Evolutionary conservation across 2,113 vertebrate genomes (phyloP).

Genomic region (Dipodomys ordii): DNA sequence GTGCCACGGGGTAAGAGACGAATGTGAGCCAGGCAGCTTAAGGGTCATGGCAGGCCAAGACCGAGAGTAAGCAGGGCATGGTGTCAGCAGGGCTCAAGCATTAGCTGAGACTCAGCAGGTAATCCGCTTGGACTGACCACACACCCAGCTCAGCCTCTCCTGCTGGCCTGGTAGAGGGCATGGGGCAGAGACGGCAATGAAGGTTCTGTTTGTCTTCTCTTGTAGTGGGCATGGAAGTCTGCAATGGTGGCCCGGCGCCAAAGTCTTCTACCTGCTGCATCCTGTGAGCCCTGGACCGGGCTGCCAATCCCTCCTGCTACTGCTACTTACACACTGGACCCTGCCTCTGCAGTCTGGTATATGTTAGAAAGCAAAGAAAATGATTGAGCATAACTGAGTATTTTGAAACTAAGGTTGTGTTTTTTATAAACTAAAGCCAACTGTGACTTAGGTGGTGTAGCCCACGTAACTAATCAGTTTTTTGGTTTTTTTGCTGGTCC

Average conservation of each 20-base stretch:
- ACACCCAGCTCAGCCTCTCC: neutral
- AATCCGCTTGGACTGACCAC: neutral
- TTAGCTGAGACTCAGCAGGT: neutral
- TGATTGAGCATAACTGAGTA: neutral
- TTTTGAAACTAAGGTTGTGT: neutral
- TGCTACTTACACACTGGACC: neutral
- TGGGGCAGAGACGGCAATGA: rapidly evolving
- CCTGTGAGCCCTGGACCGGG: slow-evolving; percentile 73
- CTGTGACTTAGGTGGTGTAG: neutral
- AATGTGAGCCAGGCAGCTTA: neutral
- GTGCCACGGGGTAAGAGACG: neutral
- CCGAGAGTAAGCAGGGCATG: neutral
- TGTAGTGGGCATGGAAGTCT: slow-evolving; percentile 79
- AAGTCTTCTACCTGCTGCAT: slow-evolving; percentile 87
- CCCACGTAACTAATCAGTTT: neutral
- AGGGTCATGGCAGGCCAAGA: neutral
- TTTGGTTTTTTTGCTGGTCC: too few species aligned
- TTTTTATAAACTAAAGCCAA: slow-evolving; percentile 63
- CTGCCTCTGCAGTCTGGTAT: neutral
- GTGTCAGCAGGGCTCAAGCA: neutral
- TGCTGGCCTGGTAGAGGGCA: neutral
- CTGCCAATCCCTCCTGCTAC: neutral
- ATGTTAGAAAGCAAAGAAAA: neutral
- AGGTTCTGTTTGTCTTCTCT: neutral
- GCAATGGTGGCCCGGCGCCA: slow-evolving; percentile 84